Evolutionary conservation across 2,888 invertebrate genomes (phyloP), one percentile per base, ranked within the genome.

Genomic region (Sphecodes monilicornis): DNA sequence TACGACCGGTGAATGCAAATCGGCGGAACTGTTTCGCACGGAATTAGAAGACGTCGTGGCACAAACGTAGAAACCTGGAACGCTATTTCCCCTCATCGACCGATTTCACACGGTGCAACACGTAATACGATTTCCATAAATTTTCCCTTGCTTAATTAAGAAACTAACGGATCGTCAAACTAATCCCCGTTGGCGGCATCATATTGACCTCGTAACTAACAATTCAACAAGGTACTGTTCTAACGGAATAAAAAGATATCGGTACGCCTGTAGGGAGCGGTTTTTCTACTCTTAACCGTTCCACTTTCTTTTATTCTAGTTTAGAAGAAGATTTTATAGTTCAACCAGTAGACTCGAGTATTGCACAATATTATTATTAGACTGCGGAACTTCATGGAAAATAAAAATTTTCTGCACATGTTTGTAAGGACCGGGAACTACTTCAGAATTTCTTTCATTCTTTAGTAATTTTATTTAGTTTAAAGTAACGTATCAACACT

Each of bases 21-120:
- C 66, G 57, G 16, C 73, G n/a, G 79, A 79, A 80, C 57, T 29
- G 50, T 64, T 84, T 70, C 75, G 32, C 73, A 74, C 74, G 69
- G 50, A 74, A 72, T 80, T 54, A 66, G 60, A 80, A 68, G 76
- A 18, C 46, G 70, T n/a, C 16, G 54, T 18, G 72, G 32, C 60
- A 29, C 13, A 71, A 76, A 66, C 43, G 50, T 41, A 66, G 50
- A 74, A 69, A 68, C 54, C 41, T 60, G 70, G 22, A 57, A 57
- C 82, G 70, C n/a, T 69, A 83, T 60, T 79, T 79, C 74, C 26
- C 32, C 29, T 43, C 54, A 75, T 76, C 76, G 75, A 76, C 78
- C 78, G 84, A 82, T 72, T 84, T 84, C 78, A 60, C 82, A 78
- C 78, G 72, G 74, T 26, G 74, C 32, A 64, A 74, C 64, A n/a